Base-by-base conservation (phyloP, 2,888 invertebrate genomes). In the Drosophila anomelani region DNA sequence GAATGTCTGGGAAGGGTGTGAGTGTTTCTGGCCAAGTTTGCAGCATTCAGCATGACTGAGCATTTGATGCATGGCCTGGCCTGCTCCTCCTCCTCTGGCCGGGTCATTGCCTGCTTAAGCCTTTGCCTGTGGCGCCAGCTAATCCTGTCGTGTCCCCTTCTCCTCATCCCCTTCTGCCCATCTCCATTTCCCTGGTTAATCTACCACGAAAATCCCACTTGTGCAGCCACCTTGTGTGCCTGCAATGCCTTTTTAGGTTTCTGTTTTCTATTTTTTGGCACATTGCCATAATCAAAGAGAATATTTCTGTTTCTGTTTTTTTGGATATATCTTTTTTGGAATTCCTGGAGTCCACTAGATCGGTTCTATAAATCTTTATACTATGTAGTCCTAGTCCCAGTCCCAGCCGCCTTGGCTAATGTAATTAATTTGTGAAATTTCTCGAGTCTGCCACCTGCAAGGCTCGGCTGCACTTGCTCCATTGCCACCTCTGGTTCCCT, bases 341-440 rank as follows among this genome's bases (percentile, higher is more conserved):
- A n/a, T 29, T 29, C 3, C 10, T n/a, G 6, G 15, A n/a, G 15
- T 4, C 7, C 13, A 8, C 4, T 8, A 29, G 29, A 8, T 29
- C 7, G 29, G 29, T 29, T 29, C 8, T 29, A 29, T 8, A 29
- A 29, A 29, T 8, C 8, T 29, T 29, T 29, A 60, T 47, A 54
- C 23, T n/a, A n/a, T n/a, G n/a, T 17, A n/a, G 17, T 29, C 13
- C 13, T 13, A 49, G 13, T 32, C 13, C 32, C 32, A 17, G 7
- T 32, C 17, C 70, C 67, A 55, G 61, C 38, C 70, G 57, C 51
- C 63, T 57, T 68, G 63, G 43, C 63, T 79, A 76, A 81, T 76
- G 63, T 76, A 81, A 83, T 84, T 81, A 84, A 62, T 69, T 81
- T 75, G 46, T 56, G 47, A 76, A 77, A 63, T 72, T 64, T 62